phyloP scores from a whole-genome alignment of 2,113 vertebrate genomes.

The Ceyx margarethae region DNA sequence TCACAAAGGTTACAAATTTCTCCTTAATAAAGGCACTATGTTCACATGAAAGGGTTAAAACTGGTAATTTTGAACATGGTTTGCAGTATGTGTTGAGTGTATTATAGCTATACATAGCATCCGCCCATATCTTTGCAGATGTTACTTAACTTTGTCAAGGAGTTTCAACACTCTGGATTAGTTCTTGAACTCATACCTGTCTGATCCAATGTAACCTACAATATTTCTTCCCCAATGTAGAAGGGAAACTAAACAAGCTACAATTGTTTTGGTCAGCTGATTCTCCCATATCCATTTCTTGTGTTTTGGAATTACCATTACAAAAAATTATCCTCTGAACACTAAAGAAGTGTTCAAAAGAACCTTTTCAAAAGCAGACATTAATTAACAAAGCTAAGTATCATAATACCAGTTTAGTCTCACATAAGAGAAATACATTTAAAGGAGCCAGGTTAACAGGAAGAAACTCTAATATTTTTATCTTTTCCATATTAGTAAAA shows the following conservation, averaged over 20 bases:
- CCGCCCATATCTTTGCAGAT: conserved; percentile 29
- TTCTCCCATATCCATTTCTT: neutral
- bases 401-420: neutral
- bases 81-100: neutral
- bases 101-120: neutral
- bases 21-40: neutral
- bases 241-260: neutral
- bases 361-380: neutral
- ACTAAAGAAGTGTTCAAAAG: neutral
- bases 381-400: neutral
- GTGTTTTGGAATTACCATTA: neutral
- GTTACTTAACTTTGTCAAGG: conserved; percentile 34
- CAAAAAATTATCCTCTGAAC: neutral
- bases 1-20: neutral
- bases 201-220: neutral
- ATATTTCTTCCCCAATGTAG: neutral
- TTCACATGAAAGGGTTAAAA: neutral
- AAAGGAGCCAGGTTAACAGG: neutral
- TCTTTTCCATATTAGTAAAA: neutral
- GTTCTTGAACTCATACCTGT: conserved; percentile 48
- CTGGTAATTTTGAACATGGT: neutral
- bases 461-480: neutral
- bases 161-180: conserved; percentile 30
- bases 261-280: neutral
- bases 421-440: neutral